Conservation (phyloP, 2,888 invertebrate genomes). For the Mycalesis mineus region DNA sequence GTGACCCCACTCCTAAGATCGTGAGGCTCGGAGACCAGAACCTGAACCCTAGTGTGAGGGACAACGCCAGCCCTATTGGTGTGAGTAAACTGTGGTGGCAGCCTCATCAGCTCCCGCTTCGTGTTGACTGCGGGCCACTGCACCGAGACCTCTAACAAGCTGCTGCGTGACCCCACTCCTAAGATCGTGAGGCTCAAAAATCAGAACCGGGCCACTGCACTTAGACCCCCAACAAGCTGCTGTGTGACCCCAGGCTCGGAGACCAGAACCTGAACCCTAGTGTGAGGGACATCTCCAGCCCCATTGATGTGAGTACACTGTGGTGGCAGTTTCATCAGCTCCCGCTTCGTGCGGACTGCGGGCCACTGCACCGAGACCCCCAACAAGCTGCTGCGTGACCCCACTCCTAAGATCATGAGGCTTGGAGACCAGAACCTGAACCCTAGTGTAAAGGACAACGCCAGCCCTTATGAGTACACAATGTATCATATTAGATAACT, state of each 20-base stretch:
- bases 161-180: conserved; percentile 51
- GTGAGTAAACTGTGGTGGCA: conserved; percentile 79
- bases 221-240: conserved; percentile 32
- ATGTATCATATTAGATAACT: too few species aligned
- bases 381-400: conserved; percentile 51
- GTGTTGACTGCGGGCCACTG: conserved; percentile 82
- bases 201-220: conserved; percentile 77
- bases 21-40: conserved; percentile 80
- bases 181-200: conserved; percentile 78
- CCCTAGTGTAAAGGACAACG: conserved; percentile 58
- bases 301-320: conserved; percentile 63
- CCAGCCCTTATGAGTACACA: too few species aligned
- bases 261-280: conserved; percentile 73
- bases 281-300: conserved; percentile 67
- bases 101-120: conserved; percentile 80
- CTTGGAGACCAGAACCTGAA: conserved; percentile 79
- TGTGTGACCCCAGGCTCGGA: conserved; percentile 65
- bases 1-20: conserved; percentile 59
- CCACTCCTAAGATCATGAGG: conserved; percentile 69
- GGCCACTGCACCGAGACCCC: conserved; percentile 43
- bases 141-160: conserved; percentile 34
- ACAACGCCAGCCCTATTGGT: too few species aligned
- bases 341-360: too few species aligned
- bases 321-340: too few species aligned
- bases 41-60: conserved; percentile 58